These are phyloP conservation scores for Orchesella cincta DNA, from an alignment of 1,140 invertebrate genomes.

Conservation along the genomic window DNA sequence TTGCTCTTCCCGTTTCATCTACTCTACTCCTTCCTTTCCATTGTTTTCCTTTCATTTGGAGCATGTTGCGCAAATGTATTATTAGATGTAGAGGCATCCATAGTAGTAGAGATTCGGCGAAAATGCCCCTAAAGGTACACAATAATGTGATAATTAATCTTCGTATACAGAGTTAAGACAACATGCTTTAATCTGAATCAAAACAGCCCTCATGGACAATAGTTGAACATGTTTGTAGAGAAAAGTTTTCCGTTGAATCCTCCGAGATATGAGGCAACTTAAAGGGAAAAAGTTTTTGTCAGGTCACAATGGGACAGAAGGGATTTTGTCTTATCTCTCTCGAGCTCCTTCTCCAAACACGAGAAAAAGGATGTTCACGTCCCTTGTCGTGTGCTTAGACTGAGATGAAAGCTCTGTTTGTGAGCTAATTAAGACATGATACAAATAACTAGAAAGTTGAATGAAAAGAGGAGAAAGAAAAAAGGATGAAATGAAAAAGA, in stretches of 20 bases:
- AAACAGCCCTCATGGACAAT: constrained; percentile 1
- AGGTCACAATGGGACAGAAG: constrained; percentile 21
- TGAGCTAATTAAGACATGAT: constrained; percentile 17
- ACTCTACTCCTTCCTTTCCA: not conserved
- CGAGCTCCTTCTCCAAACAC: not conserved
- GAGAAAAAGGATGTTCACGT: not conserved
- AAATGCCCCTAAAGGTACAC: not conserved
- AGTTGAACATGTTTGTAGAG: not conserved
- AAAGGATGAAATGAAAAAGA: not conserved
- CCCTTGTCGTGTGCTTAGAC: not conserved
- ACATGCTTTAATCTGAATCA: constrained; percentile 14
- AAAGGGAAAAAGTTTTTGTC: constrained; percentile 17
- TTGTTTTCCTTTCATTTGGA: not conserved
- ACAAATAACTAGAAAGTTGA: not conserved
- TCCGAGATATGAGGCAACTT: not conserved
- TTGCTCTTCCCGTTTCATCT: too few species aligned
- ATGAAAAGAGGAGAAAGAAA: constrained; percentile 3
- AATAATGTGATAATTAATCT: constrained; percentile 27
- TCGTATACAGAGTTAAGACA: not conserved
- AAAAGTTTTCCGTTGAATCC: constrained; percentile 5
- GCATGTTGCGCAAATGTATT: not conserved
- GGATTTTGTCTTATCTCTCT: constrained; percentile 21
- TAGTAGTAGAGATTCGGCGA: not conserved
- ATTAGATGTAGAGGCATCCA: not conserved
- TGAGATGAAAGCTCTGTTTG: constrained; percentile 6